These are phyloP conservation scores for Fundulus diaphanus DNA, from an alignment of 2,797 vertebrate genomes.

Conservation along the genomic window DNA sequence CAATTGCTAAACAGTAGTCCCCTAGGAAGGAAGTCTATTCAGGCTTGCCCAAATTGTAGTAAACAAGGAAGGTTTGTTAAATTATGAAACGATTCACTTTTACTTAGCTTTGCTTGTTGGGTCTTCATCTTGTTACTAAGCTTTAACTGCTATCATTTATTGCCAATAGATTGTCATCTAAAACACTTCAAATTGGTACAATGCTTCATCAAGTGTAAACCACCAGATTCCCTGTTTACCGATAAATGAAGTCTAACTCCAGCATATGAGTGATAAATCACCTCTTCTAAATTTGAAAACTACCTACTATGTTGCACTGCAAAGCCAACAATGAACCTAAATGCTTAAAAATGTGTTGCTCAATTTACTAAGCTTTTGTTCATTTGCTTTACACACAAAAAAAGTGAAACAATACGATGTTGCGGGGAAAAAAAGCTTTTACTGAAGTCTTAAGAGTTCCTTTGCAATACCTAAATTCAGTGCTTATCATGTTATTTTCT, in stretches of 20 bases:
- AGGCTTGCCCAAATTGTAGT: not conserved
- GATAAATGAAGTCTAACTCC: not conserved
- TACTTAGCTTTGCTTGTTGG: not conserved
- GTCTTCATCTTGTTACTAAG: not conserved
- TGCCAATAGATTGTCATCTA: not conserved
- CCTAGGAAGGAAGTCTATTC: not conserved
- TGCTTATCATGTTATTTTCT: not conserved
- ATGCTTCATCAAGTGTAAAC: not conserved
- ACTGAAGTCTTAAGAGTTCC: not conserved
- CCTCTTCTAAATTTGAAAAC: not conserved
- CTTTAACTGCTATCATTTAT: not conserved
- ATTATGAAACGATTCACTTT: not conserved
- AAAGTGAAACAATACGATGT: too few relatives aligned
- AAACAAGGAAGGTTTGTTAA: not conserved
- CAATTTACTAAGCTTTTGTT: not conserved
- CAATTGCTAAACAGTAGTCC: not conserved
- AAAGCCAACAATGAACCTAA: not conserved
- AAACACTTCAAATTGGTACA: not conserved
- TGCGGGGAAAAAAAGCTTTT: not conserved
- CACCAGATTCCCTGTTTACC: not conserved
- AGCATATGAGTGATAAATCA: not conserved
- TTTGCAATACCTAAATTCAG: not conserved
- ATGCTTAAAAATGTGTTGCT: not conserved
- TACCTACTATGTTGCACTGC: not conserved
- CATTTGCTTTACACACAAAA: not conserved